Base-by-base conservation (phyloP, 2,113 vertebrate genomes). In the Anthoscopus minutus region DNA sequence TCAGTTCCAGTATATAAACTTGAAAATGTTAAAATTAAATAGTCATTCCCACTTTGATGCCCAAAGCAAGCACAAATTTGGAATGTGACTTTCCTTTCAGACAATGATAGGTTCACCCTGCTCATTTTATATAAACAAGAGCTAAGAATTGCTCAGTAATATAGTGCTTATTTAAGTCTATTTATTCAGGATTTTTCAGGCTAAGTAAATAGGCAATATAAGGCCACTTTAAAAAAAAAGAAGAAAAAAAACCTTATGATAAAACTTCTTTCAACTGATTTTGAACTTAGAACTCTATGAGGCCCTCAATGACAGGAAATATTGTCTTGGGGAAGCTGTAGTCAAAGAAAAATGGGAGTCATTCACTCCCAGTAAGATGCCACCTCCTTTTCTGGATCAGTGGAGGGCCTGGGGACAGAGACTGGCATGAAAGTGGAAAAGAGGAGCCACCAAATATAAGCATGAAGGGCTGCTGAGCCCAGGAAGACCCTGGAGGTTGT, bases 51-150 rank as follows among this genome's bases (percentile, higher is more conserved):
- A 58, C 73, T 82, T 87, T 21, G 1, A 79, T 87, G 80, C 95
- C 97, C 97, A 96, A 95, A 96, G 73, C 93, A 96, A 96, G 92
- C 93, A 94, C 89, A 93, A 81, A 88, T 83, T 88, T 97, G 91
- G 84, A 95, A 81, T 73, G 58, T 25, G 44, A 48, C 44, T 92
- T 94, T 90, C 51, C 84, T 92, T 95, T 92, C 80, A 92, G 93
- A 94, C 77, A 94, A 78, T 47, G 30, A 69, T 77, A 64, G 33
- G 70, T 78, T 86, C 69, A 50, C 18, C 78, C 53, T 61, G 45
- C 79, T 93, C 70, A 71, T 92, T 91, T 56, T 94, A 27, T 71
- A 80, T 83, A 92, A 97, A 95, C 81, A 96, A 81, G 50, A 64
- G 18, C 56, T 92, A 58, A 92, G 82, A 86, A 94, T 60, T 88